Evolutionary conservation across 2,797 vertebrate species (phyloP), one percentile per base, ranked within the genome.

Genomic region (Channallabes apus): DNA sequence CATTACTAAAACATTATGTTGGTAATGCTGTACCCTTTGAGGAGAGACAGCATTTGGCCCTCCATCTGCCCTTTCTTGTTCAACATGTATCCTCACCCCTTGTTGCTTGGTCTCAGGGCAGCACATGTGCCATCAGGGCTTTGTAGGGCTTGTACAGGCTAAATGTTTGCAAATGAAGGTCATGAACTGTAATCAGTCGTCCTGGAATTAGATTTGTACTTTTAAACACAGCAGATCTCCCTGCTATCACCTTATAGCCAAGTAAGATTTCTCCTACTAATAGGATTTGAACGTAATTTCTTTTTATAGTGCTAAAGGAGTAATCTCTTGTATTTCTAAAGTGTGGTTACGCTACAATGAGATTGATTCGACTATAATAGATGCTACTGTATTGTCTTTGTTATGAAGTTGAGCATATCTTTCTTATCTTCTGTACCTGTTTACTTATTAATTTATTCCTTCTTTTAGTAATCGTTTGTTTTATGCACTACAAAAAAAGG

Each of bases 1-100:
- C 90, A 94, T 95, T 91, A 94, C 85, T 94, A 91, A 94, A 94
- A 91, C 93, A 94, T 93, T 54, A 79, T 73, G 88, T 88, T 88
- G 77, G 75, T 82, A 88, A 89, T 88, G 73, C 24, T 68, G 86
- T 94, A 94, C 95, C 94, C 94, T 94, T 95, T 92, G 88, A 88
- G 83, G 84, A 91, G 90, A 92, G 84, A 84, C 84, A 67, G 72
- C 59, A 71, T 92, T 91, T 89, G 77, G 82, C 82, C 85, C 87
- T 64, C 29, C 24, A 56, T 84, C 80, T 87, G 87, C 86, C 83
- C 88, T 92, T 93, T 92, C 88, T 91, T 92, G 88, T 88, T 84
- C 54, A 59, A 69, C n/a, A 73, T 81, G 78, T 80, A 84, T 73
- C 41, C 76, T 78, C 38, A 54, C 65, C 78, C 71, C 64, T 90